These are phyloP conservation scores for Heterochromis multidens DNA, from an alignment of 2,113 vertebrate species.

Conservation along the genomic window DNA sequence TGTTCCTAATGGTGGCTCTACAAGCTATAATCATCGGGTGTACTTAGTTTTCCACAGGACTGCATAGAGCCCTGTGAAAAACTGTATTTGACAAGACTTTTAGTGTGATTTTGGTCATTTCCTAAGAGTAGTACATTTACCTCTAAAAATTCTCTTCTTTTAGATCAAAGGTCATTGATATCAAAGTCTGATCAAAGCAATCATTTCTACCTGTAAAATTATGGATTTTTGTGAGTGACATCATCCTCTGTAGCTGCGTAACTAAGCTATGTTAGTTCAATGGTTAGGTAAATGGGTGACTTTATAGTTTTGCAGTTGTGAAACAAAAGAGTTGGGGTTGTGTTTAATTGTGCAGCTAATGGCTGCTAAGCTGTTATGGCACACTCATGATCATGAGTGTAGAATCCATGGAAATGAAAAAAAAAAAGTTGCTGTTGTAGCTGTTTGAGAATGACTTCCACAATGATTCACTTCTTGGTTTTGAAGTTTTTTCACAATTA, in stretches of 20 bases:
- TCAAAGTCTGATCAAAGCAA: background rate
- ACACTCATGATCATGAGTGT: background rate
- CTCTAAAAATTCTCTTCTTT: background rate
- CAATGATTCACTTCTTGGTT: background rate
- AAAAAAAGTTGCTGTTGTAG: no score
- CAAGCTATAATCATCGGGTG: background rate
- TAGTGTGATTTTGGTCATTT: background rate
- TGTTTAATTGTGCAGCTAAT: background rate
- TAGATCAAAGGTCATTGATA: rapidly evolving
- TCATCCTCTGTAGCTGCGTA: background rate
- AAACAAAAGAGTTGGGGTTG: background rate
- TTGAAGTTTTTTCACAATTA: no score
- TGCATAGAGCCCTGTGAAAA: background rate
- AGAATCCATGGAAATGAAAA: background rate
- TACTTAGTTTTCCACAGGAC: background rate
- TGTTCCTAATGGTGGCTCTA: background rate
- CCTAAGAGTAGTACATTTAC: background rate
- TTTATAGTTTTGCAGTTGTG: background rate
- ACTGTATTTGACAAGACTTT: background rate
- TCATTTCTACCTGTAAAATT: background rate
- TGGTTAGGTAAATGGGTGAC: background rate
- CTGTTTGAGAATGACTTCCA: no score
- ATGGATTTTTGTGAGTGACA: background rate
- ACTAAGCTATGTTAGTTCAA: background rate
- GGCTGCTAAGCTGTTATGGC: background rate